Evolutionary conservation across 2,113 vertebrate genomes (phyloP).

Genomic region (sheep (Ovis aries)): DNA sequence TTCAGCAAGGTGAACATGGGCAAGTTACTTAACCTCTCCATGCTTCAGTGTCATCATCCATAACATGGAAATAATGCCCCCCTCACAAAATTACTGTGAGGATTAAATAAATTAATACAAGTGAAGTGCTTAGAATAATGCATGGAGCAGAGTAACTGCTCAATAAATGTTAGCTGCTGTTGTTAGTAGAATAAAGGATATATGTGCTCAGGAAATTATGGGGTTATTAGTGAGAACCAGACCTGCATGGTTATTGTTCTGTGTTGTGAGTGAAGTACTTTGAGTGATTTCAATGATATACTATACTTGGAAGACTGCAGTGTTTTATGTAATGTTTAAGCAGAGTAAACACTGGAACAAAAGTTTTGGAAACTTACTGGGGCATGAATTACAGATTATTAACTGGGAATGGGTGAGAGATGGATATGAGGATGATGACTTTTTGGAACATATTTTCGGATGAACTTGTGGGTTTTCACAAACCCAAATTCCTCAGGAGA

Average conservation of each 20-base stretch:
- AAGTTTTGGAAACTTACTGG: neutral
- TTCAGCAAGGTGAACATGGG: fast-evolving
- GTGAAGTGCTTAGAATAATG: neutral
- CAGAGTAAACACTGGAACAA: neutral
- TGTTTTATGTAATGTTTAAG: neutral
- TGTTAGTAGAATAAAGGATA: neutral
- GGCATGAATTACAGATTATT: neutral
- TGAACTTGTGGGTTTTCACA: neutral
- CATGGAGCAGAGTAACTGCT: neutral
- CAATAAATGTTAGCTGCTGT: neutral
- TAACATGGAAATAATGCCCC: neutral
- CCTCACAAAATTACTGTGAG: neutral
- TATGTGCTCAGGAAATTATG: neutral
- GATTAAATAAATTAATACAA: neutral
- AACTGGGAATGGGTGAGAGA: neutral
- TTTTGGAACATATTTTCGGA: neutral
- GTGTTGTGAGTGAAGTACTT: neutral
- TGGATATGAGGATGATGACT: neutral
- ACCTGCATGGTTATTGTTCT: neutral
- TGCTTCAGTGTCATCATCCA: neutral
- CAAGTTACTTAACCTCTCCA: neutral
- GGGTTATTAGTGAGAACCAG: neutral
- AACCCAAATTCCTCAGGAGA: neutral
- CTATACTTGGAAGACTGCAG: neutral
- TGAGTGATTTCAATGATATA: neutral